These are phyloP conservation scores for Conus ventricosus DNA, from an alignment of 1,140 invertebrate species.

Conservation along the genomic window DNA sequence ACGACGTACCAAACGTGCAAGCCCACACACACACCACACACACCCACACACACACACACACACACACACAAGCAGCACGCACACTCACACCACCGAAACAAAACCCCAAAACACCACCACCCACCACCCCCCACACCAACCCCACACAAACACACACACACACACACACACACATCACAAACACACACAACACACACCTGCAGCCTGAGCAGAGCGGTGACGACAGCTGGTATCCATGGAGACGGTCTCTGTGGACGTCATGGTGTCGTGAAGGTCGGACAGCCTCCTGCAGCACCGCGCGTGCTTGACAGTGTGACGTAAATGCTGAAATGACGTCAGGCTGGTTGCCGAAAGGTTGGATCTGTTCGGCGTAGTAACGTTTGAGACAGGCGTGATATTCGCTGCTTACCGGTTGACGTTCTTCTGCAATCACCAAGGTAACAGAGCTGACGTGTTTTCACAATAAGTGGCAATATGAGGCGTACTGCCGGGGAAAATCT, in stretches of 20 bases:
- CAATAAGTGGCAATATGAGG: no score
- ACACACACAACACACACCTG: constrained; percentile 78
- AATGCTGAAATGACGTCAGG: constrained; percentile 83
- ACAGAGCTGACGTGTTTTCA: background rate
- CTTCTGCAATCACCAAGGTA: constrained; percentile 61
- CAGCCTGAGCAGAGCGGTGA: constrained; percentile 82
- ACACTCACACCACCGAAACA: background rate
- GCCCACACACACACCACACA: background rate
- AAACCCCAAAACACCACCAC: no score
- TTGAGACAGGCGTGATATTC: constrained; percentile 86
- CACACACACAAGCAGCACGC: background rate
- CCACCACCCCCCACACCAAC: no score
- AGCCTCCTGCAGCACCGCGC: constrained; percentile 81
- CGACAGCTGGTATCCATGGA: constrained; percentile 80
- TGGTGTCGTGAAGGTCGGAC: constrained; percentile 80
- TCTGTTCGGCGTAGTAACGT: constrained; percentile 81
- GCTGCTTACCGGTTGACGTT: constrained; percentile 79
- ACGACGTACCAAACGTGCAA: no score
- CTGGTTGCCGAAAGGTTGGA: constrained; percentile 88
- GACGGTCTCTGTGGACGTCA: constrained; percentile 83
- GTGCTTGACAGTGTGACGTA: constrained; percentile 85
- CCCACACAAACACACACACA: background rate
- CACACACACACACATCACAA: background rate
- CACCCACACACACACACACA: constrained; percentile 3
- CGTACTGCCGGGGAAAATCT: no score